Evolutionary conservation across 2,888 invertebrate species (phyloP).

Genomic region (Lampropteryx suffumata): DNA sequence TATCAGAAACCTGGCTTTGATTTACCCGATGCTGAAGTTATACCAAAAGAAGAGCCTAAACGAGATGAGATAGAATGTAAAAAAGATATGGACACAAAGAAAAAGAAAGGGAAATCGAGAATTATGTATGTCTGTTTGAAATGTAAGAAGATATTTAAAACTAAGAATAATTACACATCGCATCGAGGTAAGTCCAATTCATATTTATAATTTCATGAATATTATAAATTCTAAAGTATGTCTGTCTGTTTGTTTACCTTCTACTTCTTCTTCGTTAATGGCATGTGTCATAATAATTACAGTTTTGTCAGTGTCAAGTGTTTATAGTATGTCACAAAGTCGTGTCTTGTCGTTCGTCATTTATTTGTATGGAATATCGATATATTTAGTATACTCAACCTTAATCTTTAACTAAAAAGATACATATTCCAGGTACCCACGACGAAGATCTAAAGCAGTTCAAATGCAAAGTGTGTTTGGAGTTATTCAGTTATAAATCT

Average conservation of each 20-base stretch:
- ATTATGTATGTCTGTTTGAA: slow-evolving; percentile 57
- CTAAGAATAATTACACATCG: slow-evolving; percentile 67
- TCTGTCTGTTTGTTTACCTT: too few species aligned
- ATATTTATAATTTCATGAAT: too few species aligned
- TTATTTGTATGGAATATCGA: too few species aligned
- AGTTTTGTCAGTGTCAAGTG: too few species aligned
- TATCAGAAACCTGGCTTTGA: not conserved
- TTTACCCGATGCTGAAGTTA: not conserved
- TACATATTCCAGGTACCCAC: slow-evolving; percentile 54
- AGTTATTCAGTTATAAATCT: slow-evolving; percentile 66
- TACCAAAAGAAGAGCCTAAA: not conserved
- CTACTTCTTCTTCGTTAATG: too few species aligned
- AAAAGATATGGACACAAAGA: not conserved
- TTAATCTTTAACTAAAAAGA: not conserved
- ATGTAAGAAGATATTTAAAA: slow-evolving; percentile 69
- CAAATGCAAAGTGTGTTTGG: slow-evolving; percentile 56
- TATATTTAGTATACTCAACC: too few species aligned
- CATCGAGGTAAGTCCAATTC: slow-evolving; percentile 61
- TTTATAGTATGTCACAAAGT: too few species aligned
- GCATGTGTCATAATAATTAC: too few species aligned
- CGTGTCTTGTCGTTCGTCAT: too few species aligned
- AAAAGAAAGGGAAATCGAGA: slow-evolving; percentile 45
- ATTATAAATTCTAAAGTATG: too few species aligned
- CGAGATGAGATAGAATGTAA: slow-evolving; percentile 24
- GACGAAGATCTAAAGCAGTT: slow-evolving; percentile 57